Percentiles rank a stretch among this genome's conserved stretches.
phyloP scores from a whole-genome alignment of 2,888 invertebrate species.

The Andrena bucephala region DNA sequence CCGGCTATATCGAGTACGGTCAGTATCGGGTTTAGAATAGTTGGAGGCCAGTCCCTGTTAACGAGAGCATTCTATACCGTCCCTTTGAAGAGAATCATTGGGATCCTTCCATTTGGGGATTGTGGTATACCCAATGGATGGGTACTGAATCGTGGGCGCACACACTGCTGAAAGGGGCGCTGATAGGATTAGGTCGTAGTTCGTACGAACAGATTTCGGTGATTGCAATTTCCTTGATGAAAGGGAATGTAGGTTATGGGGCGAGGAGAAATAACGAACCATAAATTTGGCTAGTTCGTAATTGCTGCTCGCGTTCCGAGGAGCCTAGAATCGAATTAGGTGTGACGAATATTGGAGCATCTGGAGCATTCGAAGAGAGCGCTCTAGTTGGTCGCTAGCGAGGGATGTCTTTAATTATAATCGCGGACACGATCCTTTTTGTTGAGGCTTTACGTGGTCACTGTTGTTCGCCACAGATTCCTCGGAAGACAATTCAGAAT shows the following conservation, averaged over 20 bases:
- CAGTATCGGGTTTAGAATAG: conserved; percentile 28
- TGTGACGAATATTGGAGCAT: background rate
- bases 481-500: conserved; percentile 83
- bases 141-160: conserved; percentile 31
- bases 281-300: conserved; percentile 12
- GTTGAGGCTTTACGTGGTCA: background rate
- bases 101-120: conserved; percentile 51
- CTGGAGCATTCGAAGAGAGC: background rate
- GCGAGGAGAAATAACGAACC: conserved; percentile 17
- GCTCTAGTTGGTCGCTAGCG: background rate
- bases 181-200: conserved; percentile 48
- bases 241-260: conserved; percentile 45
- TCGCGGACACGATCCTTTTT: background rate
- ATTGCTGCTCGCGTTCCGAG: conserved; percentile 1
- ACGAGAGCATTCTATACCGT: conserved; percentile 31
- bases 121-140: conserved; percentile 37
- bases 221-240: conserved; percentile 33
- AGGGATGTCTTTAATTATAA: background rate
- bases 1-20: conserved; percentile 30
- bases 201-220: conserved; percentile 44
- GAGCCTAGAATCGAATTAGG: conserved; percentile 21
- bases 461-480: conserved; percentile 62
- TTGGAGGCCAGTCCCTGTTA: conserved; percentile 32
- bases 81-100: conserved; percentile 66
- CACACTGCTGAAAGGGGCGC: conserved; percentile 25